Evolutionary conservation across 2,113 vertebrate species (phyloP).

Genomic region (Hyaena hyaena): DNA sequence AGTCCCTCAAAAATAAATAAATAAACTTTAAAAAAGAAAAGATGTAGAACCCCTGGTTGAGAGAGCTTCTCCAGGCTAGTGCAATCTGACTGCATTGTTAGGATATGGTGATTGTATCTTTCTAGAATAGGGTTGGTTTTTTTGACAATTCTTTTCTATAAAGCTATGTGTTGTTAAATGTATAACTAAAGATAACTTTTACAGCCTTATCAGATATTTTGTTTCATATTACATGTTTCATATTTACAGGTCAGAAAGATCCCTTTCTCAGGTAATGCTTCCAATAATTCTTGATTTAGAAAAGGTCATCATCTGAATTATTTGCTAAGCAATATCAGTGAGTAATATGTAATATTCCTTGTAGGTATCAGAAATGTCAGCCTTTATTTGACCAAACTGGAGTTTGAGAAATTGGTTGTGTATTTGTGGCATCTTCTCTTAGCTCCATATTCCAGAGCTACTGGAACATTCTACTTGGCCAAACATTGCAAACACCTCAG

Average conservation of each 20-base stretch:
- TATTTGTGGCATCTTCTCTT: not conserved
- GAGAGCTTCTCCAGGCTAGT: not conserved
- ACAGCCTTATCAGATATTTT: not conserved
- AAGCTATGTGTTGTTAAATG: not conserved
- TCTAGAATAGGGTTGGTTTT: not conserved
- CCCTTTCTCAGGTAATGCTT: not conserved
- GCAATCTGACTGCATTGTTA: not conserved
- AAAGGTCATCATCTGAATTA: not conserved
- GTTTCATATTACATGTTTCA: not conserved
- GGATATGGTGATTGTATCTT: not conserved
- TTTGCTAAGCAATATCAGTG: not conserved
- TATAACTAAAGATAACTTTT: not conserved
- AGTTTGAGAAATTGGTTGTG: not conserved
- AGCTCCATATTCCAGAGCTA: not conserved
- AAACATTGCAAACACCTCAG: no score
- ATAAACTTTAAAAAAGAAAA: no score
- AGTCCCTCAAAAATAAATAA: no score
- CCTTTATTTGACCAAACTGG: not conserved
- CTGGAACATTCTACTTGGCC: not conserved
- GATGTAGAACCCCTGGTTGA: not conserved
- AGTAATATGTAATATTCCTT: not conserved
- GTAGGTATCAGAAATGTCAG: not conserved
- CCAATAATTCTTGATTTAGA: not conserved
- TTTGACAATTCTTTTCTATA: not conserved
- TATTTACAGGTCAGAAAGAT: not conserved